Evolutionary conservation across 2,888 invertebrate species (phyloP), one percentile per base, ranked within the genome.

Genomic region (Pyralis farinalis): DNA sequence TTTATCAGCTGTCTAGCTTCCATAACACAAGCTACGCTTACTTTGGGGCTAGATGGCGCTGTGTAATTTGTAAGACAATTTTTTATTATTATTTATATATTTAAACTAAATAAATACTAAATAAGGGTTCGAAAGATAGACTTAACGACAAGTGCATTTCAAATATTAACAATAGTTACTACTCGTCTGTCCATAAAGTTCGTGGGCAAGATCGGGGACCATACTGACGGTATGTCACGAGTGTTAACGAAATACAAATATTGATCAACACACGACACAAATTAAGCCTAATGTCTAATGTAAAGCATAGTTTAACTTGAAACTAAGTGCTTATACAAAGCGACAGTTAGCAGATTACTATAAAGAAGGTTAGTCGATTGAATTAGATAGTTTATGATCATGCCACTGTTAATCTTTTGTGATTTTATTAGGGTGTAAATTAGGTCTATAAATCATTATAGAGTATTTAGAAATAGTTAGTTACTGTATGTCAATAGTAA

Each of bases 161-260:
- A n/a, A n/a, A n/a, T n/a, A n/a, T n/a, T n/a, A n/a, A n/a, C n/a
- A n/a, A n/a, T n/a, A n/a, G n/a, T n/a, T n/a, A n/a, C n/a, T n/a
- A n/a, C n/a, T n/a, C n/a, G n/a, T n/a, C n/a, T n/a, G n/a, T n/a
- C n/a, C n/a, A n/a, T n/a, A n/a, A n/a, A n/a, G 27, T 11, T 25
- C 22, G 21, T 12, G 3, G 3, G 5, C 21, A 10, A 36, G 51
- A 39, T 52, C 16, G n/a, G 29, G 34, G 32, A 40, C 37, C 40
- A 8, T 9, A 5, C 31, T 34, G 21, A 9, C 71, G 34, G 69
- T 79, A 51, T 71, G 81, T 77, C 66, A 49, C 69, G 51, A 49
- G 74, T 70, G 86, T 78, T 86, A 87, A 87, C 83, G 75, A 87
- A 83, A 80, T 77, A 82, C 84, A 86, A 87, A 87, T 80, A 87